Percentiles rank a stretch among this genome's conserved stretches.
Conservation (phyloP, 1,140 invertebrate genomes). For the Papilio helenus region DNA sequence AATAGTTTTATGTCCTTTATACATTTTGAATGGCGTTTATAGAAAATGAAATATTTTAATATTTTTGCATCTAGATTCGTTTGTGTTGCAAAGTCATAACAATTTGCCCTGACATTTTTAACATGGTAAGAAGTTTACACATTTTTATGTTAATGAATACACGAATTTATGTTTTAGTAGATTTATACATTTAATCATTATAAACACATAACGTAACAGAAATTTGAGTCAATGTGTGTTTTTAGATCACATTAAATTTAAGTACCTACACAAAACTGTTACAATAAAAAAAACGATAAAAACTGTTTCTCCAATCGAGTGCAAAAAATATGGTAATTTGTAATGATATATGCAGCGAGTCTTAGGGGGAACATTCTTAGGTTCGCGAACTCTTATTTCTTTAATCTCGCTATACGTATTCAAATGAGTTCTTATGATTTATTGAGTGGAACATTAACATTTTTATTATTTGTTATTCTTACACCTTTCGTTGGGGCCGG, state of each 20-base stretch:
- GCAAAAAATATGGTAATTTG: conserved; percentile 69
- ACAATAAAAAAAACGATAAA: conserved; percentile 43
- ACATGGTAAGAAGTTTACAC: neutral
- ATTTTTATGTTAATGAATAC: neutral
- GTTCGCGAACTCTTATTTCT: conserved; percentile 74
- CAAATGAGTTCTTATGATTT: conserved; percentile 83
- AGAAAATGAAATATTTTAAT: conserved; percentile 27
- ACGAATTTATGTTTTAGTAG: neutral
- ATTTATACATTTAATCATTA: neutral
- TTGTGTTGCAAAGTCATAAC: conserved; percentile 5
- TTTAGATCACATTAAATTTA: neutral
- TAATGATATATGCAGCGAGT: conserved; percentile 59
- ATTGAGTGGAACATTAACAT: conserved; percentile 84
- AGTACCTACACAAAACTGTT: conserved; percentile 23
- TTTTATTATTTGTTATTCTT: conserved; percentile 85
- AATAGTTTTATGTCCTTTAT: conserved; percentile 39
- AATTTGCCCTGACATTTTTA: neutral
- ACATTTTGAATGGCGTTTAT: conserved; percentile 32
- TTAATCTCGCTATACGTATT: conserved; percentile 81
- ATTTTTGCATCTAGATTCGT: conserved; percentile 21
- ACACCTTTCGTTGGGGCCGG: conserved; percentile 80
- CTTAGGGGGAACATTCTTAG: conserved; percentile 52
- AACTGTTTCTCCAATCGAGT: conserved; percentile 43
- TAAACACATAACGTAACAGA: neutral
- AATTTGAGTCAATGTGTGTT: neutral